Base-by-base conservation (phyloP, 1,140 invertebrate species). In the Anadara kagoshimensis region DNA sequence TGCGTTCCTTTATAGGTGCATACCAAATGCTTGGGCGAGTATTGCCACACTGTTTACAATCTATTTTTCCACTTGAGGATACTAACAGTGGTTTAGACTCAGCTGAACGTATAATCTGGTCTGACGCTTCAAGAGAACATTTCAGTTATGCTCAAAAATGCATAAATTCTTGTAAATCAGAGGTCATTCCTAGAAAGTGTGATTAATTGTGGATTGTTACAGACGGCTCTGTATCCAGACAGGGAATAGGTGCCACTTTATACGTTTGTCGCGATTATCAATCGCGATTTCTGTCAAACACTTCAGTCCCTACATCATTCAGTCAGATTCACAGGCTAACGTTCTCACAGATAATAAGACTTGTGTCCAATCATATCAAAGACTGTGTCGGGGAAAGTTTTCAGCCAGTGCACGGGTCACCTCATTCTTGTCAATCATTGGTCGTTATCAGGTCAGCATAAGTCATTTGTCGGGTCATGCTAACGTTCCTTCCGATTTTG, bases 181-280 rank as follows among this genome's bases (percentile, higher is more conserved):
- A 78, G n/a, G 18, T 54, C 0, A 45, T 82, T 7, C 78, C 80
- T 20, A n/a, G 57, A 56, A 20, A 56, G 26, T 26, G 16, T 36
- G 78, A 82, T 53, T 14, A 72, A 49, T 29, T 73, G 16, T 80
- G 78, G 70, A 80, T 80, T 47, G 73, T 82, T 0, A 82, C 80
- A n/a, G 78, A 80, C 68, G 80, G 69, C 8, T 68, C 80, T 7
- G 69, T 79, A 3, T 53, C 26, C 8, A 69, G 51, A 59, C 58
- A 26, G 20, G 78, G 70, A 20, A 68, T 77, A 26, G 68, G 69
- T 22, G 69, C 69, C 5, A 81, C 76, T 0, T 41, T 74, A 20
- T 75, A 76, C 45, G 61, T 73, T 0, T 69, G n/a, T 11, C 53
- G 78, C 7, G 16, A 61, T 5, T 18, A 59, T n/a, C 53, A 58